Evolutionary conservation across 1,140 invertebrate genomes (phyloP).

Genomic region (Ceratitis capitata): DNA sequence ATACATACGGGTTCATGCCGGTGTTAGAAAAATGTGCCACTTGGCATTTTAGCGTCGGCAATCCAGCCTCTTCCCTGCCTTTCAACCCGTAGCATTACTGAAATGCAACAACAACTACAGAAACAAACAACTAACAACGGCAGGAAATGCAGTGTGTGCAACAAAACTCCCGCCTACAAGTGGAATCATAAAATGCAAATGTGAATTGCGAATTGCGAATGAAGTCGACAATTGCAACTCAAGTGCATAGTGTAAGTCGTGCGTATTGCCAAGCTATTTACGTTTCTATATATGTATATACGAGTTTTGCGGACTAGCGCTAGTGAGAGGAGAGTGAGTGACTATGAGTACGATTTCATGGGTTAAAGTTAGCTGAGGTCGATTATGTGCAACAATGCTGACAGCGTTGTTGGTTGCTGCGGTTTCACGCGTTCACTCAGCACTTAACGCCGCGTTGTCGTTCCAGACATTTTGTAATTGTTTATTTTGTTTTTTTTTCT

Average conservation of each 20-base stretch:
- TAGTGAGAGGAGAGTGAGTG: neutral
- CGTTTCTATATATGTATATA: too few relatives aligned
- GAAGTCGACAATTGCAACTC: neutral
- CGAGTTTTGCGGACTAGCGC: neutral
- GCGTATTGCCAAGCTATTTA: neutral
- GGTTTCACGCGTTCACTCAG: constrained; percentile 17
- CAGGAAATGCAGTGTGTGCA: neutral
- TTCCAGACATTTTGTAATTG: neutral
- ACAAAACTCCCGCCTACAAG: neutral
- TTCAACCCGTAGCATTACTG: neutral
- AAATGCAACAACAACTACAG: neutral
- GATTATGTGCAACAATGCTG: constrained; percentile 14
- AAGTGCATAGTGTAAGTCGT: neutral
- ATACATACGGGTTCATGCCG: too few relatives aligned
- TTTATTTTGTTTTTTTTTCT: too few relatives aligned
- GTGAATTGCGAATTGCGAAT: neutral
- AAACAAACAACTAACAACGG: neutral
- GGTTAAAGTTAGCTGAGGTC: neutral
- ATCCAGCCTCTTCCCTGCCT: too few relatives aligned
- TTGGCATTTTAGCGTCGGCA: too few relatives aligned
- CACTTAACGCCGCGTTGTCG: neutral
- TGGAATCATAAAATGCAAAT: constrained; percentile 3
- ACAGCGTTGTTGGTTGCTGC: neutral
- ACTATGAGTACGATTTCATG: neutral
- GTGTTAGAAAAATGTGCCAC: too few relatives aligned